These are phyloP conservation scores for Himantopus leucocephalus DNA, from an alignment of 2,113 vertebrate species.

Conservation along the genomic window DNA sequence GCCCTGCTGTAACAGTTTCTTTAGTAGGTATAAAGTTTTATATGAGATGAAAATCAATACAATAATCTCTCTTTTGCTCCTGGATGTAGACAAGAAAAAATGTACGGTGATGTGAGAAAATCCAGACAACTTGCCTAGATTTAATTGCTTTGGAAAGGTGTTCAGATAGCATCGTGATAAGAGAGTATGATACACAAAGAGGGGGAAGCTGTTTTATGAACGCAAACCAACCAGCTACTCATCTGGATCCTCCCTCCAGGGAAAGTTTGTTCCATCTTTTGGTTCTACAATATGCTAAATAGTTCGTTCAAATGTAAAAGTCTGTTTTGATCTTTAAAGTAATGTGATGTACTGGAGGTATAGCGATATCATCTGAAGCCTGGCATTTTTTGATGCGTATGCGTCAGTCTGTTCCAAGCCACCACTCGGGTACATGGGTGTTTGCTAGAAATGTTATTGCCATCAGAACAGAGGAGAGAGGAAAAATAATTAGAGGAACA, in stretches of 20 bases:
- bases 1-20: not conserved
- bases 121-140: not conserved
- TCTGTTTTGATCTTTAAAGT: not conserved
- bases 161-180: not conserved
- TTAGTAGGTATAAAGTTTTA: not conserved
- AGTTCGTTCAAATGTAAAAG: not conserved
- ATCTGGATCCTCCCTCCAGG: not conserved
- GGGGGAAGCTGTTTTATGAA: not conserved
- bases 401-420: not conserved
- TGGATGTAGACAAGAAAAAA: not conserved
- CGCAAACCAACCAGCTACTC: not conserved
- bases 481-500: not conserved
- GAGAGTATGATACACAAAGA: not conserved
- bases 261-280: not conserved
- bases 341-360: not conserved
- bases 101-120: not conserved
- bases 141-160: not conserved
- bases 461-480: not conserved
- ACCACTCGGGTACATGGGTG: not conserved
- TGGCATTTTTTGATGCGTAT: not conserved
- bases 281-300: not conserved
- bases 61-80: not conserved
- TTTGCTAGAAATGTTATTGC: not conserved
- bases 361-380: not conserved
- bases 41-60: not conserved